These are phyloP conservation scores for Pseudolycoriella hygida DNA, from an alignment of 2,888 invertebrate genomes.

Conservation along the genomic window DNA sequence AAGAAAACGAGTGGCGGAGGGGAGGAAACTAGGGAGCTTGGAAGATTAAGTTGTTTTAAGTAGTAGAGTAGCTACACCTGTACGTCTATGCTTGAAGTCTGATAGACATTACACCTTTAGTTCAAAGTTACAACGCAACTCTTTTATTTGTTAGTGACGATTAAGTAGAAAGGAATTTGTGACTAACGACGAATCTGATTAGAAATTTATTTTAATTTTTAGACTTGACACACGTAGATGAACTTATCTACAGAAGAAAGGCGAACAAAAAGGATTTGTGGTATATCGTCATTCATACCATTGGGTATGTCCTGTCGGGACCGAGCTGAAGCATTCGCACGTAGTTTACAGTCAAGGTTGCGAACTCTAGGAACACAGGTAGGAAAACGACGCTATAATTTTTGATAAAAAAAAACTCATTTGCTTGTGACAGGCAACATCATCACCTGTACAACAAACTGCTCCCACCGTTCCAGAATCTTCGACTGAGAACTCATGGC, in stretches of 20 bases:
- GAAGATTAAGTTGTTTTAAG: too few species aligned
- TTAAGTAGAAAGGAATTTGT: too few species aligned
- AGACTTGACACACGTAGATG: too few species aligned
- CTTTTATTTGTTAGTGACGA: too few species aligned
- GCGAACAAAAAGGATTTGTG: slow-evolving; percentile 42
- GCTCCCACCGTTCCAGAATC: background rate
- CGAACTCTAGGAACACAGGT: slow-evolving; percentile 46
- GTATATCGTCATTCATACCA: slow-evolving; percentile 48
- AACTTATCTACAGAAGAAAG: background rate
- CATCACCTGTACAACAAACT: background rate
- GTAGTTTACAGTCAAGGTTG: slow-evolving; percentile 55
- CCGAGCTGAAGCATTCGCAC: slow-evolving; percentile 64
- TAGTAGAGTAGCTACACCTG: too few species aligned
- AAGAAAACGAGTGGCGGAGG: too few species aligned
- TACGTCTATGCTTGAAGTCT: too few species aligned
- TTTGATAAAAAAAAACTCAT: background rate
- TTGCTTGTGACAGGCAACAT: background rate
- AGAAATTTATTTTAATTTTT: too few species aligned
- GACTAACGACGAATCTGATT: too few species aligned
- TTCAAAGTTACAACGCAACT: too few species aligned
- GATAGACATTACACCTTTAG: too few species aligned
- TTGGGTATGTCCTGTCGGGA: slow-evolving; percentile 55
- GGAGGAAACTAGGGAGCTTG: too few species aligned
- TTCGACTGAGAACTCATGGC: slow-evolving; percentile 21
- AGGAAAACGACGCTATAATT: slow-evolving; percentile 6